These are phyloP conservation scores for Tryphoninae sp. DNA, from an alignment of 2,888 invertebrate species.

Conservation along the genomic window DNA sequence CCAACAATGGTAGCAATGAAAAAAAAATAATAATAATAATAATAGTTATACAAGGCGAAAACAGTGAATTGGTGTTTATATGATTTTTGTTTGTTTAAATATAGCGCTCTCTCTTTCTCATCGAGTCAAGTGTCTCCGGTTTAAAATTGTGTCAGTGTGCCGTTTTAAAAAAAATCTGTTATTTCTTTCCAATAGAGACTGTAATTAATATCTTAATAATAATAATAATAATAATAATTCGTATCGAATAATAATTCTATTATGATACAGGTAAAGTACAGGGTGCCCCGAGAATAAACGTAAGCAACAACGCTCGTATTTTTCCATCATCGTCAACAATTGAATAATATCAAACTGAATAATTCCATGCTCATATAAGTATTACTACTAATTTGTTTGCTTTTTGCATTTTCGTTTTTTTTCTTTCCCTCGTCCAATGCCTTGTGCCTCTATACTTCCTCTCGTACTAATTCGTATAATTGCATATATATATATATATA, in stretches of 20 bases:
- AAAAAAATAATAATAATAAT: not conserved
- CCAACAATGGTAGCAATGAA: constrained; percentile 40
- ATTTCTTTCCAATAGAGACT: constrained; percentile 46
- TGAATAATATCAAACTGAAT: constrained; percentile 81
- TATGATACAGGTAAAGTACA: constrained; percentile 80
- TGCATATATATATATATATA: constrained; percentile 75
- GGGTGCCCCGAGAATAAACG: constrained; percentile 78
- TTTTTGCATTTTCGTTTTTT: constrained; percentile 57
- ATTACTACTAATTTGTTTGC: constrained; percentile 44
- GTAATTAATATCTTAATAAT: constrained; percentile 56
- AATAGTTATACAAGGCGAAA: constrained; percentile 40
- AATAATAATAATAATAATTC: constrained; percentile 59
- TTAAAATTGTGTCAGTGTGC: constrained; percentile 57
- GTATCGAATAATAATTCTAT: constrained; percentile 60
- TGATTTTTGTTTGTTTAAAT: constrained; percentile 16
- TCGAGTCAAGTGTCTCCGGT: constrained; percentile 18
- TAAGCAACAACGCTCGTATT: constrained; percentile 78
- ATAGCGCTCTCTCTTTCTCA: constrained; percentile 7
- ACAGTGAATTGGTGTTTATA: constrained; percentile 47
- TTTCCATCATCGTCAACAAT: constrained; percentile 74
- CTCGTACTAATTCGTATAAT: constrained; percentile 59
- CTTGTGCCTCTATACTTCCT: constrained; percentile 19
- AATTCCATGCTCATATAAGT: constrained; percentile 69
- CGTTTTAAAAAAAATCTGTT: constrained; percentile 58
- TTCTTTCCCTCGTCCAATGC: constrained; percentile 21